These are phyloP conservation scores for Steinernema carpocapsae DNA, from an alignment of 2,888 invertebrate genomes.

Conservation along the genomic window DNA sequence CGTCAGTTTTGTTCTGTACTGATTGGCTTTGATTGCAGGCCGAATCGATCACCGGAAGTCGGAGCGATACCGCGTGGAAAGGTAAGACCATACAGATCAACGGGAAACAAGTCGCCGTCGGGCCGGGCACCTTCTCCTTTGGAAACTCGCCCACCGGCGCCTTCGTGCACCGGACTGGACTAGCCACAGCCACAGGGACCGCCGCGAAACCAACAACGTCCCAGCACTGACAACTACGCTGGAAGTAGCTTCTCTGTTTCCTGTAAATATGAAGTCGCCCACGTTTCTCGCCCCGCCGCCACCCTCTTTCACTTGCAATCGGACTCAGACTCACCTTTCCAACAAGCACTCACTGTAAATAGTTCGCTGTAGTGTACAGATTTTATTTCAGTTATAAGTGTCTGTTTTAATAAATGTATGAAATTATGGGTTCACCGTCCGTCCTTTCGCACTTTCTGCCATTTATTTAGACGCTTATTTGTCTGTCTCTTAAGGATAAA, in stretches of 20 bases:
- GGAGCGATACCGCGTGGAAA: slow-evolving; percentile 12
- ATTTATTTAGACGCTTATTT: neutral
- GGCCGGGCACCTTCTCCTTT: slow-evolving; percentile 12
- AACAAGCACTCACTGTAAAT: slow-evolving; percentile 20
- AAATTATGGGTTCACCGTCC: neutral
- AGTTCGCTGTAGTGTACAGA: slow-evolving; percentile 28
- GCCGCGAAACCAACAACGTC: neutral
- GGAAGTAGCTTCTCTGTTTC: neutral
- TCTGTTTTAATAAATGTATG: slow-evolving; percentile 2
- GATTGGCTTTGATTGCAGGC: slow-evolving; percentile 14
- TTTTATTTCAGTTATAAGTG: slow-evolving; percentile 9
- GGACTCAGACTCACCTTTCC: neutral
- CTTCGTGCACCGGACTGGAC: slow-evolving; percentile 1
- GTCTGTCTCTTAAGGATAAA: too few relatives aligned
- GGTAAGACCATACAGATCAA: slow-evolving; percentile 13
- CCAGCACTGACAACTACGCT: neutral
- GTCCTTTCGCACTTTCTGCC: neutral
- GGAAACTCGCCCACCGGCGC: slow-evolving; percentile 7
- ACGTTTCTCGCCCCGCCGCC: neutral
- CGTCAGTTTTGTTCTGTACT: slow-evolving; percentile 5
- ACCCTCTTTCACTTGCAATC: slow-evolving; percentile 19
- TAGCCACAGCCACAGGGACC: neutral
- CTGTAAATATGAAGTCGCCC: slow-evolving; percentile 30
- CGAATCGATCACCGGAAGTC: slow-evolving; percentile 12
- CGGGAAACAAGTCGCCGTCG: slow-evolving; percentile 19